Evolutionary conservation across 2,797 vertebrate genomes (phyloP).

Genomic region (Hypotaenidia okinawae): DNA sequence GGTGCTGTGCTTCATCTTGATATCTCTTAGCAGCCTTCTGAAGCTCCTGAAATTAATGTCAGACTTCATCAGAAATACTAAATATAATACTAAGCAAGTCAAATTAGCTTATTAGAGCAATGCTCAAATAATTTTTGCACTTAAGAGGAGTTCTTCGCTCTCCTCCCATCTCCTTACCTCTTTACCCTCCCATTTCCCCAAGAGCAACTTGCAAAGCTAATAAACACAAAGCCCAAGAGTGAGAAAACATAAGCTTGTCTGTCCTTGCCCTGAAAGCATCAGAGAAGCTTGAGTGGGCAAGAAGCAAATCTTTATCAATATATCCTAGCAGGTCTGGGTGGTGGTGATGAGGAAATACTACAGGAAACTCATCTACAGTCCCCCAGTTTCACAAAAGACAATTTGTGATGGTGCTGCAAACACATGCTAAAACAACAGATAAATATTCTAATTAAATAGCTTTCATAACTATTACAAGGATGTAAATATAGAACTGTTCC

Average conservation of each 20-base stretch:
- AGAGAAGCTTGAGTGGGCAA: background rate
- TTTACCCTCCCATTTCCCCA: background rate
- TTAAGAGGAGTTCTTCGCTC: background rate
- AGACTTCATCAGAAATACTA: background rate
- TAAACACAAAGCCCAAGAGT: background rate
- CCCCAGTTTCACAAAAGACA: background rate
- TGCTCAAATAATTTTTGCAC: background rate
- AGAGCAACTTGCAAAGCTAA: background rate
- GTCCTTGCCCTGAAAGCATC: background rate
- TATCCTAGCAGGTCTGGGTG: background rate
- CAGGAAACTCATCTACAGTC: background rate
- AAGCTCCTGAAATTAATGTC: constrained; percentile 62
- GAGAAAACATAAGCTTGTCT: background rate
- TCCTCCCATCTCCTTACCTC: background rate
- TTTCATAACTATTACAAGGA: background rate
- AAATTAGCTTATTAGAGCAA: background rate
- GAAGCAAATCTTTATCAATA: background rate
- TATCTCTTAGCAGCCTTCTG: constrained; percentile 43
- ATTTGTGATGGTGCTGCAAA: background rate
- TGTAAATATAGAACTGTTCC: background rate
- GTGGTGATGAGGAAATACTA: rapidly evolving
- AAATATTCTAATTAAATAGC: background rate
- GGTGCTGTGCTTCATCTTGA: constrained; percentile 48
- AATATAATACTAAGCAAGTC: background rate
- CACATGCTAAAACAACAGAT: background rate